Percentiles rank a stretch among this genome's conserved stretches.
Evolutionary conservation across 2,113 vertebrate genomes (phyloP).

Genomic region (Xiphorhynchus elegans): DNA sequence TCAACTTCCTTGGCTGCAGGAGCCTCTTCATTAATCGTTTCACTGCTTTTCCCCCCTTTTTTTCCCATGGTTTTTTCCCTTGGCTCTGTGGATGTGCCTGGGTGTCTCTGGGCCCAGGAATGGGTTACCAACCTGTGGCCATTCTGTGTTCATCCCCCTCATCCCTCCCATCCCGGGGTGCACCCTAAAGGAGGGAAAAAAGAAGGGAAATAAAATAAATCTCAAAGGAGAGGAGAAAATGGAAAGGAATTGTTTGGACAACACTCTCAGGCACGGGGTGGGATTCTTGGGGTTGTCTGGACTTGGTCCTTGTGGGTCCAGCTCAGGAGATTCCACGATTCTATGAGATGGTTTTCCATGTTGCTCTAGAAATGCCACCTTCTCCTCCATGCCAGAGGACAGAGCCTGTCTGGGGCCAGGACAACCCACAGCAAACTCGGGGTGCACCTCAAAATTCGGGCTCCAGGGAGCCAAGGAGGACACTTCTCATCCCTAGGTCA

Average conservation of each 20-base stretch:
- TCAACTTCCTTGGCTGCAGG: background rate
- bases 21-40: background rate
- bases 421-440: no score
- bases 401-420: background rate
- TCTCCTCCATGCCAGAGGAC: rapidly evolving
- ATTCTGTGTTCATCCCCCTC: background rate
- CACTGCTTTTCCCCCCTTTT: background rate
- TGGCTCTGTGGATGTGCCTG: background rate
- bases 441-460: background rate
- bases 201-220: background rate
- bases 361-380: background rate
- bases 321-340: rapidly evolving
- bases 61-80: background rate
- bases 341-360: background rate
- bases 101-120: background rate
- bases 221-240: no score
- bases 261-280: background rate
- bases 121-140: background rate
- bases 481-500: background rate
- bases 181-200: background rate
- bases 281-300: background rate
- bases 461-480: background rate
- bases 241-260: background rate
- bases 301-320: background rate
- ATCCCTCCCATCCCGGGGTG: background rate